Conservation (phyloP, 2,888 invertebrate species). For the Lysandra coridon region DNA sequence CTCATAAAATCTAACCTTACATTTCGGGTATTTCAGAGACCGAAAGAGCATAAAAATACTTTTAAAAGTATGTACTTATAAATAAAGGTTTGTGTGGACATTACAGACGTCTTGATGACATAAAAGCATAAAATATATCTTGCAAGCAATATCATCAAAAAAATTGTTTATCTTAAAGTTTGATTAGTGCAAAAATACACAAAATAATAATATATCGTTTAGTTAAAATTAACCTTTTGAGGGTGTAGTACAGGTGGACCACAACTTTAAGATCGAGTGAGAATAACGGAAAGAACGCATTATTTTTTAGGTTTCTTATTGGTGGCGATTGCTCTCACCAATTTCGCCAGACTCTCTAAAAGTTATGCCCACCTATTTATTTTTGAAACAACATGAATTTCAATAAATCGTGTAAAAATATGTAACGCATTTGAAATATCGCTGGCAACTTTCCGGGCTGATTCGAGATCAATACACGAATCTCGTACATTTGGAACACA, state of each 20-base stretch:
- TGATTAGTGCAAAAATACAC: too few species aligned
- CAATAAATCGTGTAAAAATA: conserved; percentile 26
- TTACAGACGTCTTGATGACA: too few species aligned
- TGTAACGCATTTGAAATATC: conserved; percentile 35
- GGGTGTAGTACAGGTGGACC: too few species aligned
- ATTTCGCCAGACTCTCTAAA: neutral
- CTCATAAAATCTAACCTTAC: conserved; percentile 4
- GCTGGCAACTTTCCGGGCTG: conserved; percentile 30
- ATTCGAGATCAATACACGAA: conserved; percentile 40
- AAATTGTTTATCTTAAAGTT: too few species aligned
- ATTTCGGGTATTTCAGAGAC: neutral
- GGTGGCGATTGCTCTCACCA: neutral
- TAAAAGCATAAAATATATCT: too few species aligned
- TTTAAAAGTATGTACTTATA: neutral
- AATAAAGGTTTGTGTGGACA: neutral
- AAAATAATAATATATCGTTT: too few species aligned
- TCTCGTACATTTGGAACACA: conserved; percentile 38
- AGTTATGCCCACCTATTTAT: neutral
- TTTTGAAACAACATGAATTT: neutral
- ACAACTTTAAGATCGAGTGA: neutral
- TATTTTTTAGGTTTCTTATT: neutral
- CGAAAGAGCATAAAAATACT: neutral
- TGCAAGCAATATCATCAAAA: too few species aligned
- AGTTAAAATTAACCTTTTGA: too few species aligned
- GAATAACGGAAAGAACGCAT: neutral